Evolutionary conservation across 2,888 invertebrate species (phyloP).

Genomic region (Drosophila crucigera): DNA sequence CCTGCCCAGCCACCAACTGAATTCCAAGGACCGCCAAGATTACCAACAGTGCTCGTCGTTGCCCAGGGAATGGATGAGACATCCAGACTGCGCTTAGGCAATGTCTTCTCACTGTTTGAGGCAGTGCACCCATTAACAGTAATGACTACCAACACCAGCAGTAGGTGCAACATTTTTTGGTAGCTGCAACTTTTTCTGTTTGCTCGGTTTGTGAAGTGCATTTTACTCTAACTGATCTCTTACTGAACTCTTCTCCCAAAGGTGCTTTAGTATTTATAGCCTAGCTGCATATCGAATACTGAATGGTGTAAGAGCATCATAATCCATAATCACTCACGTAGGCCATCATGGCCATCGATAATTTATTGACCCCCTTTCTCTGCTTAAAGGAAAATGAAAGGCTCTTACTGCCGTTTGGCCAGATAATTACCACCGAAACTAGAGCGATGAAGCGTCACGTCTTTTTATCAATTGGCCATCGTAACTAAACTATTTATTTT

Average conservation of each 20-base stretch:
- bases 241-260: slow-evolving; percentile 34
- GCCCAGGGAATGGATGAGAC: slow-evolving; percentile 64
- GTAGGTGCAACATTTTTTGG: slow-evolving; percentile 25
- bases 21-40: slow-evolving; percentile 52
- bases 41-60: slow-evolving; percentile 33
- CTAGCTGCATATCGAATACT: slow-evolving; percentile 7
- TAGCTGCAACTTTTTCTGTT: slow-evolving; percentile 4
- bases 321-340: slow-evolving; percentile 66
- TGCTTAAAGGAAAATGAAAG: slow-evolving; percentile 70
- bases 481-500: slow-evolving; percentile 21
- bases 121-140: slow-evolving; percentile 27
- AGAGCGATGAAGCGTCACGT: slow-evolving; percentile 10
- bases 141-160: slow-evolving; percentile 28
- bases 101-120: slow-evolving; percentile 43
- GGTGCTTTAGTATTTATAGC: slow-evolving; percentile 66
- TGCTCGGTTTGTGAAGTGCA: slow-evolving; percentile 30
- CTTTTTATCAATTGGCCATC: slow-evolving; percentile 32
- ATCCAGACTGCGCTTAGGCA: slow-evolving; percentile 77
- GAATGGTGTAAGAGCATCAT: slow-evolving; percentile 7
- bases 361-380: slow-evolving; percentile 46
- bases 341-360: slow-evolving; percentile 16
- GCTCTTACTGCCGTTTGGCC: slow-evolving; percentile 23
- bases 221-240: slow-evolving; percentile 18
- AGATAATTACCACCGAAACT: slow-evolving; percentile 11
- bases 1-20: slow-evolving; percentile 41